Evolutionary conservation across 2,888 invertebrate species (phyloP), one percentile per base, ranked within the genome.

Genomic region (Dryocosmus kuriphilus): DNA sequence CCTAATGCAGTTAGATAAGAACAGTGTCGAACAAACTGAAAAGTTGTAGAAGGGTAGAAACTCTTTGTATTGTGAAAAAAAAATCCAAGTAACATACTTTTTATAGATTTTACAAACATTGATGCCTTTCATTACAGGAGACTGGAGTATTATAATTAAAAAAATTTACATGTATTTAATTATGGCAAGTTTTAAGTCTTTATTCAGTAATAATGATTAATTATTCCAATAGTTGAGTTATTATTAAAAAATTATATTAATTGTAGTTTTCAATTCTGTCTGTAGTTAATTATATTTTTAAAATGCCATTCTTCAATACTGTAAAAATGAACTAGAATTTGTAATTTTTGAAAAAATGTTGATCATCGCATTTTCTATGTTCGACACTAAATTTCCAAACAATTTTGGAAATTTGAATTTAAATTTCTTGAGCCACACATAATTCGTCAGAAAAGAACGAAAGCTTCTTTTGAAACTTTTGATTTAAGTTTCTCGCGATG

Each of bases 121-220:
- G 65, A 38, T 65, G 65, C 65, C 65, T 65, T 65, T 65, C 24
- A 65, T 65, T 65, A 41, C 65, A 65, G 38, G 65, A 65, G 65
- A 65, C 65, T 65, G 65, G 65, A 65, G 24, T 24, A 65, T 65
- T 65, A n/a, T n/a, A 22, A 65, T 24, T 63, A 63, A 9, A 65
- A 65, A 65, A 65, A n/a, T 41, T 22, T 41, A 22, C 24, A 24
- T 24, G 22, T 38, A 38, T 38, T 65, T 38, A 41, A 38, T 38
- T 65, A 22, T 14, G 14, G 14, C 14, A 24, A 57, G n/a, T 22
- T 57, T 24, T 1, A 57, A 57, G 22, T 24, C 14, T 57, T 57
- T 57, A 57, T 57, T 57, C n/a, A 51, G n/a, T 51, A 9, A 9
- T 51, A 24, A 57, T 16, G 1, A 57, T 22, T 24, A 16, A 16